Conservation (phyloP, 2,888 invertebrate species). For the Diaphora mendica region DNA sequence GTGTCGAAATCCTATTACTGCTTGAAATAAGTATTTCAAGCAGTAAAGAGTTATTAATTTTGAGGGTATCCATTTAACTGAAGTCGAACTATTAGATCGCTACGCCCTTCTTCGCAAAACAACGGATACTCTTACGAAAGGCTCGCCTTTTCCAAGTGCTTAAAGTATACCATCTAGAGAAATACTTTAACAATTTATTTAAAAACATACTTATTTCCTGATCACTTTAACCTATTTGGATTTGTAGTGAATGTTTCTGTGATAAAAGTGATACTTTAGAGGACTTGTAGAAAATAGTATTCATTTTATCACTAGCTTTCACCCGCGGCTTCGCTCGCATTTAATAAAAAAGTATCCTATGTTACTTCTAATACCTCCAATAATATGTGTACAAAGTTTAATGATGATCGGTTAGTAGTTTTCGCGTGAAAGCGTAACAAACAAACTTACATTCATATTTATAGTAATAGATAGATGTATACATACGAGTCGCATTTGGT, state of each 20-base stretch:
- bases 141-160: neutral
- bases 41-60: neutral
- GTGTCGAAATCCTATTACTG: too few species aligned
- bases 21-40: too few species aligned
- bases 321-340: too few species aligned
- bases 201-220: neutral
- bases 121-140: neutral
- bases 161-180: neutral
- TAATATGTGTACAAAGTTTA: too few species aligned
- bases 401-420: too few species aligned
- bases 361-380: too few species aligned
- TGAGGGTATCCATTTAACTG: neutral
- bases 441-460: neutral
- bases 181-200: neutral
- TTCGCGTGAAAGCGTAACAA: too few species aligned
- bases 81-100: neutral
- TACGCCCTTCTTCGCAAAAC: neutral
- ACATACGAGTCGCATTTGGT: neutral
- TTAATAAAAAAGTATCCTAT: too few species aligned
- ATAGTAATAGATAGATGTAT: neutral
- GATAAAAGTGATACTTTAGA: neutral
- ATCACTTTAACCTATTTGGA: neutral
- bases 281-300: neutral
- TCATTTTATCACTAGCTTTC: too few species aligned
- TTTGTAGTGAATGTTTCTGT: neutral